Conservation (phyloP, 2,797 vertebrate genomes). For the Manis javanica region DNA sequence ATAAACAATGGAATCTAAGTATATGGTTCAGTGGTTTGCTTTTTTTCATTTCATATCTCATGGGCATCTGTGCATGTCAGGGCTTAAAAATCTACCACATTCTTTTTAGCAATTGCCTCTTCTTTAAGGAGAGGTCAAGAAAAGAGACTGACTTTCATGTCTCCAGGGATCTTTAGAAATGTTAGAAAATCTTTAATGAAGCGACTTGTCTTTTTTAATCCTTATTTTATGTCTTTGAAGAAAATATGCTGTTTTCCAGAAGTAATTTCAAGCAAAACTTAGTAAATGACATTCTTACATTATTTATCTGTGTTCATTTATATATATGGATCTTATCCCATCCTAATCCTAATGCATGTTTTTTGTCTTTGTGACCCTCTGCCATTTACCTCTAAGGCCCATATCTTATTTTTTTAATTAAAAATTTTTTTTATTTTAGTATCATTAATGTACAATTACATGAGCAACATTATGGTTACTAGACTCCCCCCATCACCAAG, state of each 20-base stretch:
- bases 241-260: neutral
- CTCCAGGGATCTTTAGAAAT: slow-evolving; percentile 12
- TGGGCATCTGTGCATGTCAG: neutral
- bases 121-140: slow-evolving; percentile 20
- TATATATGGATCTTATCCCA: neutral
- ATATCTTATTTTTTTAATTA: neutral
- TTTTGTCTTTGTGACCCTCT: neutral
- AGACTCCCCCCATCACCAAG: too few relatives aligned
- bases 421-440: too few relatives aligned
- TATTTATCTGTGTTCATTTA: slow-evolving; percentile 19
- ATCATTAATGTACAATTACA: too few relatives aligned
- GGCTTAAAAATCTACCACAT: neutral
- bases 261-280: slow-evolving; percentile 9
- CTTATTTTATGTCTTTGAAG: slow-evolving; percentile 48
- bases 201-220: slow-evolving; percentile 36
- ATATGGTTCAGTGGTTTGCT: neutral
- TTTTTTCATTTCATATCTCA: slow-evolving; percentile 6
- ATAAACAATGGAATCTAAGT: slow-evolving; percentile 55
- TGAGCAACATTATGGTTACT: too few relatives aligned
- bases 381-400: neutral
- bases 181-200: slow-evolving; percentile 7
- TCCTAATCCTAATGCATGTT: neutral
- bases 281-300: slow-evolving; percentile 13
- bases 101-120: neutral
- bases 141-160: slow-evolving; percentile 6